Conservation (phyloP, 2,113 vertebrate species). For the Aramus guarauna region DNA sequence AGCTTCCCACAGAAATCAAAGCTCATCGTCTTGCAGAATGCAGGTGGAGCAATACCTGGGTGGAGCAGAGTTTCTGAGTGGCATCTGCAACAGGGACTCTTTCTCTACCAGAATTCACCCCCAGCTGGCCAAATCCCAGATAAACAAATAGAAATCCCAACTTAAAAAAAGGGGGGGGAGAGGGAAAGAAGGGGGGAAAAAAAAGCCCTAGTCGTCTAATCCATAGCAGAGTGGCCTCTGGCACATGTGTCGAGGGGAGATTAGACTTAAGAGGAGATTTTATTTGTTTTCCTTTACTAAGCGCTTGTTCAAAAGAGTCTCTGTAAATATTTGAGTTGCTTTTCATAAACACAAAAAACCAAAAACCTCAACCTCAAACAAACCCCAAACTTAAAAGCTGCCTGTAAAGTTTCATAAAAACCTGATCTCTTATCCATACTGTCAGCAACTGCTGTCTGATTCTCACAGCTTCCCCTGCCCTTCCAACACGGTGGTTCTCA, state of each 20-base stretch:
- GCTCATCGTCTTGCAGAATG: slow-evolving; percentile 51
- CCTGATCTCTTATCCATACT: background rate
- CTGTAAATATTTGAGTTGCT: slow-evolving; percentile 38
- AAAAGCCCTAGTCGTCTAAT: slow-evolving; percentile 40
- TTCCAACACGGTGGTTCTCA: background rate
- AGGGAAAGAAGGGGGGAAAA: background rate
- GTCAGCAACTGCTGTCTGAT: background rate
- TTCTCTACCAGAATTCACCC: background rate
- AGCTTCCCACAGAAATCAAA: slow-evolving; percentile 63
- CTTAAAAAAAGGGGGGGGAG: background rate
- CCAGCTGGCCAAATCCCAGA: slow-evolving; percentile 58
- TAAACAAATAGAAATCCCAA: slow-evolving; percentile 39
- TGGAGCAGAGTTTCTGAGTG: slow-evolving; percentile 23
- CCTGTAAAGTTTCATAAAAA: slow-evolving; percentile 30
- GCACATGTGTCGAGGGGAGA: slow-evolving; percentile 61
- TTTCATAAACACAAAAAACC: slow-evolving; percentile 8
- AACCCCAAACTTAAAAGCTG: slow-evolving; percentile 56
- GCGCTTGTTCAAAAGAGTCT: slow-evolving; percentile 56
- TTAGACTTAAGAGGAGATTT: slow-evolving; percentile 62
- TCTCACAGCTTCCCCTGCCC: background rate
- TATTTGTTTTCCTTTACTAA: slow-evolving; percentile 63
- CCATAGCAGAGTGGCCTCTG: slow-evolving; percentile 57
- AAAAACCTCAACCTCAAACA: slow-evolving; percentile 48
- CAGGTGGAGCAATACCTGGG: slow-evolving; percentile 52
- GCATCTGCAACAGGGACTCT: slow-evolving; percentile 16